Evolutionary conservation across 2,113 vertebrate species (phyloP), one percentile per base, ranked within the genome.

Genomic region (Piaya cayana): DNA sequence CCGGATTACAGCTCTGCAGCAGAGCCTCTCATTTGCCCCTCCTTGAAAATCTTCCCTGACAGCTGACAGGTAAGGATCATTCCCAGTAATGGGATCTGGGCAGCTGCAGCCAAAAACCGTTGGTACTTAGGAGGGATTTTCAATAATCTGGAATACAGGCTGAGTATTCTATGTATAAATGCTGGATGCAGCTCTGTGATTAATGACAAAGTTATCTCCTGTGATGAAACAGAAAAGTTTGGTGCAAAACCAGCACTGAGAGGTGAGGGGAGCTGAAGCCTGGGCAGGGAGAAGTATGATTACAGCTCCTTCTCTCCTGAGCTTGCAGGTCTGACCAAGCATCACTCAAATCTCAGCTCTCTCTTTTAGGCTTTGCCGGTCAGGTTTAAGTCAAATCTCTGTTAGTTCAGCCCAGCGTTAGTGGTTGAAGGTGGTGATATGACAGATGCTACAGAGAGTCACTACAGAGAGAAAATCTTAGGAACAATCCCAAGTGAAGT

Each of bases 51-150:
- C 50, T 70, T 53, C 23, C 14, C 14, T 15, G 8, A 26, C 0
- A 64, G 78, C 27, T 11, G 15, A 37, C 19, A 64, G 42, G 36
- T 58, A 68, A 78, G 25, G 52, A 50, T 62, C 4, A 2, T 74
- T 78, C 30, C 34, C 3, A 0, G 22, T 62, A 74, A 63, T 30
- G 42, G 26, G 50, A 82, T 82, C 43, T 34, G 14, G 42, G 47
- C 67, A 86, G 29, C 74, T 85, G 63, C 49, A 89, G 52, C 32
- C 83, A 82, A 76, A 94, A 82, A 71, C 49, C 18, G 14, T 27
- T 83, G 76, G 56, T 64, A 78, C 21, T 39, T 52, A 32, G n/a
- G 52, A 93, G 21, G 30, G 39, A 64, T 95, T 96, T 93, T 92
- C 71, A 83, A 26, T 75, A 78, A 58, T 60, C 49, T 92, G 59